Percentiles rank a stretch among this genome's conserved stretches.
These are phyloP conservation scores for Danionella dracula DNA, from an alignment of 2,797 vertebrate genomes.

Conservation along the genomic window DNA sequence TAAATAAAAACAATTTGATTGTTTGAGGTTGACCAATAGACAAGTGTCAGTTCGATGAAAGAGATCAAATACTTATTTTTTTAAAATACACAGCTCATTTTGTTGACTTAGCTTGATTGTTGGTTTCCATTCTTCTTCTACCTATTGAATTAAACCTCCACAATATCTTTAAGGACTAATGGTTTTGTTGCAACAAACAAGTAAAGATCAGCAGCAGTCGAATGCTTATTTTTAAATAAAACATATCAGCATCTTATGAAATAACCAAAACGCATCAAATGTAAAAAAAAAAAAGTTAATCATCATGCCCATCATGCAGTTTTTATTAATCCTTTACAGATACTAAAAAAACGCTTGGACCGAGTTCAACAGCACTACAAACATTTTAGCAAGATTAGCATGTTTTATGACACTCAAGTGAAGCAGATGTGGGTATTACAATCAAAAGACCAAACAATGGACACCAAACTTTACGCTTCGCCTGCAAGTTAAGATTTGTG, in stretches of 20 bases:
- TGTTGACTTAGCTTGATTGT: no score
- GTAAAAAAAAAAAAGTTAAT: background rate
- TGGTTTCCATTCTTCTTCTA: no score
- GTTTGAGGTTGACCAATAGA: no score
- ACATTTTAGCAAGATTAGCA: constrained; percentile 62
- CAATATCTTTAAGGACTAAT: no score
- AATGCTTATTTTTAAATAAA: no score
- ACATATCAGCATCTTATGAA: background rate
- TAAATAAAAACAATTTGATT: no score
- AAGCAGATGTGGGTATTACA: constrained; percentile 51
- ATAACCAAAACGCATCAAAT: background rate
- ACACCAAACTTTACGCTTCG: background rate
- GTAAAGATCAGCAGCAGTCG: no score
- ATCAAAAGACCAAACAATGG: constrained; percentile 53
- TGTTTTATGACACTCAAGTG: constrained; percentile 59
- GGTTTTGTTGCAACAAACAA: no score
- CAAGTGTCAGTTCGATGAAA: no score
- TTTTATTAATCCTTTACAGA: constrained; percentile 72
- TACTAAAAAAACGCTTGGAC: constrained; percentile 68
- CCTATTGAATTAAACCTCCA: no score
- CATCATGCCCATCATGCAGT: constrained; percentile 59
- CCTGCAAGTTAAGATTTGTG: constrained; percentile 13
- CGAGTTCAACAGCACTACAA: constrained; percentile 75
- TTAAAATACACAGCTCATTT: no score
- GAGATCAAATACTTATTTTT: no score